Conservation (phyloP, 2,113 vertebrate species). For the Dasyurus viverrinus region DNA sequence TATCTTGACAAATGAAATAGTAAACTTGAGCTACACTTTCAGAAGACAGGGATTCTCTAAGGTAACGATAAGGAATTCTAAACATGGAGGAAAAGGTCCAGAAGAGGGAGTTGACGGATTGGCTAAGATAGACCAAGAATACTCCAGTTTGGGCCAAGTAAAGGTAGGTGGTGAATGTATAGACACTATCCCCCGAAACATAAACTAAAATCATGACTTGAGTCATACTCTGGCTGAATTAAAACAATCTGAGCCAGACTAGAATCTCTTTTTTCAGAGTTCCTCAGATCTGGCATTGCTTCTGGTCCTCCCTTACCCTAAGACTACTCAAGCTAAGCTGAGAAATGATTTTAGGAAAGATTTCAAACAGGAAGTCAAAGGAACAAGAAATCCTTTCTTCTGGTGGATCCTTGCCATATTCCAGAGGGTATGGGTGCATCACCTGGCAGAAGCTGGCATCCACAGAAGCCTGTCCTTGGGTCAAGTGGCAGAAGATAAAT, state of each 20-base stretch:
- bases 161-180: neutral
- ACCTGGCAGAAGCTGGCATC: constrained; percentile 41
- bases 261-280: neutral
- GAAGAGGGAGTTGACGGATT: neutral
- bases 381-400: neutral
- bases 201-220: neutral
- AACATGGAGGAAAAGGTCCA: neutral
- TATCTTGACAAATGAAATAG: neutral
- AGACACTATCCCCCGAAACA: neutral
- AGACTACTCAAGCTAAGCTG: neutral
- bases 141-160: neutral
- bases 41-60: neutral
- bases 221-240: neutral
- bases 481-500: constrained; percentile 34
- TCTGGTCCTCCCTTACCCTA: neutral
- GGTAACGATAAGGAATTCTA: neutral
- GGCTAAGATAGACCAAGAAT: neutral
- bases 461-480: neutral
- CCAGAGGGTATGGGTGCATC: too few relatives aligned
- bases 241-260: neutral
- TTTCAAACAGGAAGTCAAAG: neutral
- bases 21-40: neutral
- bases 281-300: neutral
- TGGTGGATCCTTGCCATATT: neutral
- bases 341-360: neutral